Conservation (phyloP, 2,888 invertebrate species). For the Phyllotreta cruciferae region DNA sequence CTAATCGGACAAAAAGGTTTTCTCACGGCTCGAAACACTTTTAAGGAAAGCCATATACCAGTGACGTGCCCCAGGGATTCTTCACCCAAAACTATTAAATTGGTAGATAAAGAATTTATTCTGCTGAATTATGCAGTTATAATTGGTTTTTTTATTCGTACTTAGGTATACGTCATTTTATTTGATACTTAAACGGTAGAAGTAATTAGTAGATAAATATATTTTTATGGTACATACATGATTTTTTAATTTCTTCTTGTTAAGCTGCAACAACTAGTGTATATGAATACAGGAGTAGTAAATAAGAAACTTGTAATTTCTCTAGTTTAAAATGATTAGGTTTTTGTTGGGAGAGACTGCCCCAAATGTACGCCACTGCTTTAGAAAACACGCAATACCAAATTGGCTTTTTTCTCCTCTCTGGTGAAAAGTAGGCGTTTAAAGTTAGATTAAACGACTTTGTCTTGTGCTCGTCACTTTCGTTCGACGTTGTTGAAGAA, state of each 20-base stretch:
- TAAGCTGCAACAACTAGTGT: too few relatives aligned
- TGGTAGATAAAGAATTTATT: background rate
- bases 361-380: background rate
- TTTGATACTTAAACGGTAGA: too few relatives aligned
- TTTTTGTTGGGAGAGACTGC: background rate
- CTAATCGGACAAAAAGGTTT: constrained; percentile 28
- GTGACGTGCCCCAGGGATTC: background rate
- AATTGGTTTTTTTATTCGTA: too few relatives aligned
- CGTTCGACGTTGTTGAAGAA: background rate
- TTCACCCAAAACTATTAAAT: background rate
- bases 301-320: background rate
- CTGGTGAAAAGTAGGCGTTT: constrained; percentile 20
- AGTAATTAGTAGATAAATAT: too few relatives aligned
- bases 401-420: constrained; percentile 11
- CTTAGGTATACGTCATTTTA: too few relatives aligned
- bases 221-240: too few relatives aligned
- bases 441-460: constrained; percentile 29
- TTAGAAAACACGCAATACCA: constrained; percentile 10
- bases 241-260: too few relatives aligned
- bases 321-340: background rate
- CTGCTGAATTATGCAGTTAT: too few relatives aligned
- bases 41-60: background rate
- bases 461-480: constrained; percentile 13
- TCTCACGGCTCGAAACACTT: constrained; percentile 23
- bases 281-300: too few relatives aligned